Percentiles rank a stretch among this genome's conserved stretches.
phyloP scores from a whole-genome alignment of 2,113 vertebrate genomes.

The Mystacornis crossleyi region DNA sequence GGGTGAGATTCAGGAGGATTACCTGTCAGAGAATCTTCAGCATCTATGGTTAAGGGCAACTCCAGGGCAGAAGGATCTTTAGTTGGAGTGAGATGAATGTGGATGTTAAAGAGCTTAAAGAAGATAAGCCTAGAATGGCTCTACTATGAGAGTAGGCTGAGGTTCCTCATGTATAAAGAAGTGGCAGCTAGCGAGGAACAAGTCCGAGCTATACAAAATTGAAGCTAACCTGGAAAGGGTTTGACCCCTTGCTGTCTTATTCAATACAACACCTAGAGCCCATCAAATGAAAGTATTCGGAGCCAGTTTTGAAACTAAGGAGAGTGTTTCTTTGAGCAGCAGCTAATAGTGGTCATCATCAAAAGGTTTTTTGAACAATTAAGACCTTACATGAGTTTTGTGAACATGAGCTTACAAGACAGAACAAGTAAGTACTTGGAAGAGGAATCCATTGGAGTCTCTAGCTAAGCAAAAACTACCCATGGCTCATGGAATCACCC shows the following conservation, averaged over 20 bases:
- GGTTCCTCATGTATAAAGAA: neutral
- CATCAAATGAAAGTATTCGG: neutral
- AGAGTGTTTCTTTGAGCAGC: neutral
- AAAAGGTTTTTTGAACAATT: neutral
- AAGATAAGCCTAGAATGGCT: neutral
- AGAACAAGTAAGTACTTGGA: neutral
- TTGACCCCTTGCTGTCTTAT: neutral
- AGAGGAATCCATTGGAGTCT: neutral
- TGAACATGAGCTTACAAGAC: neutral
- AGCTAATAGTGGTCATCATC: neutral
- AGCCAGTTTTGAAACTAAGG: neutral
- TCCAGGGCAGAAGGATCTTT: neutral
- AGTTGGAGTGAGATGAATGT: neutral
- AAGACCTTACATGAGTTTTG: neutral
- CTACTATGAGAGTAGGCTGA: neutral
- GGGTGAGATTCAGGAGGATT: neutral
- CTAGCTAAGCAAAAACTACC: neutral
- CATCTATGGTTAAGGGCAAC: neutral
- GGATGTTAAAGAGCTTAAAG: neutral
- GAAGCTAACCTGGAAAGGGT: neutral
- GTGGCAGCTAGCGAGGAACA: neutral
- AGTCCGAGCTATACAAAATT: neutral
- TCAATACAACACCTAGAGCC: neutral
- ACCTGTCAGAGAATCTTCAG: neutral
- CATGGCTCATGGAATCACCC: neutral